phyloP scores from a whole-genome alignment of 2,113 vertebrate species.

The Eulacestoma nigropectus region DNA sequence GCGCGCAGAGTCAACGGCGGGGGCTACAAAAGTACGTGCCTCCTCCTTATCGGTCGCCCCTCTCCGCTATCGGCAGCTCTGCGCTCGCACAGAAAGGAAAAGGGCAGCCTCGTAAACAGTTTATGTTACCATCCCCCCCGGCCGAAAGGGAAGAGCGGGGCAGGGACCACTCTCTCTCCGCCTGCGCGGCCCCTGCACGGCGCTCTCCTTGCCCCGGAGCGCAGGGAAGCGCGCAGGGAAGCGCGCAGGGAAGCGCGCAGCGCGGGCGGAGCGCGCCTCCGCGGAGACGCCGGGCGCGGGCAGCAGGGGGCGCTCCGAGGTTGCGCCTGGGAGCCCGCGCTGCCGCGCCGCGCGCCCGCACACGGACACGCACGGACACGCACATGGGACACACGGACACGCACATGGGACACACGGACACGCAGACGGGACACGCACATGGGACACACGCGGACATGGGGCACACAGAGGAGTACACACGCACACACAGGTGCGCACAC shows the following conservation, averaged over 20 bases:
- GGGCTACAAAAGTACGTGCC: neutral
- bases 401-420: neutral
- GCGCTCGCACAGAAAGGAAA: neutral
- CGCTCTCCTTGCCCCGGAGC: neutral
- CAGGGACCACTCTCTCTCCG: neutral
- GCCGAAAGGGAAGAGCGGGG: neutral
- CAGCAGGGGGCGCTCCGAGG: constrained; percentile 91
- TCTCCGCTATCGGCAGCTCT: neutral
- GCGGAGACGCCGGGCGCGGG: neutral
- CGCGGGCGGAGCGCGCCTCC: neutral
- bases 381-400: neutral
- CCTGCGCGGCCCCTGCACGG: neutral
- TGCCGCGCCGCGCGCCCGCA: neutral
- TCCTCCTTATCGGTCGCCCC: neutral
- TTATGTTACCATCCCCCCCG: neutral
- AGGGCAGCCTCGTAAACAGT: neutral
- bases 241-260: neutral
- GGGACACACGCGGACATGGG: neutral
- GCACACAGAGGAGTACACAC: neutral
- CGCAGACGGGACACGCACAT: neutral
- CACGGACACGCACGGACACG: neutral
- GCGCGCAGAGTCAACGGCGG: neutral
- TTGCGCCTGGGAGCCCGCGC: constrained; percentile 46
- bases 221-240: neutral
- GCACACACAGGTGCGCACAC: neutral